phyloP scores from a whole-genome alignment of 2,888 invertebrate species.

The Tridacna crocea region DNA sequence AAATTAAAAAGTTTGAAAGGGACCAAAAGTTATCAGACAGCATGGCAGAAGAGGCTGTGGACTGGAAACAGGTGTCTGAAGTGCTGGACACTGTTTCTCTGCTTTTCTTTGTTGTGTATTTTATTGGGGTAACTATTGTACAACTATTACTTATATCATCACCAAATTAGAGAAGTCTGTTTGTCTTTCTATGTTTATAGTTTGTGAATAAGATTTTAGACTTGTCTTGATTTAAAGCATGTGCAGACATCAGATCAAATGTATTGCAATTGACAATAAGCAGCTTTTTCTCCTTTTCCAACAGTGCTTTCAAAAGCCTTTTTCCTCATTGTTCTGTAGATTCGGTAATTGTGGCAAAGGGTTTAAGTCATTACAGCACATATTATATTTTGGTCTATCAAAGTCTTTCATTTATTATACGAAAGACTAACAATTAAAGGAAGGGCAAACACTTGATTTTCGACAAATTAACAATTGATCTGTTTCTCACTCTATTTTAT shows the following conservation, averaged over 20 bases:
- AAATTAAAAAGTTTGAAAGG: background rate
- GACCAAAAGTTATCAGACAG: background rate
- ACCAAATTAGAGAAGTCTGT: background rate
- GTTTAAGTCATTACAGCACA: background rate
- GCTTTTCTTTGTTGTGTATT: conserved; percentile 21
- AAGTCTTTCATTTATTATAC: too few species aligned
- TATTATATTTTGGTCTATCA: background rate
- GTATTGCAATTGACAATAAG: too few species aligned
- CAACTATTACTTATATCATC: conserved; percentile 21
- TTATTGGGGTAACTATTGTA: conserved; percentile 14
- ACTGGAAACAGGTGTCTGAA: conserved; percentile 26
- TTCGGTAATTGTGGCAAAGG: too few species aligned
- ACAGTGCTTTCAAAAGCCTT: background rate
- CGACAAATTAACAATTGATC: too few species aligned
- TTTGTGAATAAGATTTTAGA: too few species aligned
- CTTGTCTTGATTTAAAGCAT: too few species aligned
- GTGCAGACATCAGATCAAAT: too few species aligned
- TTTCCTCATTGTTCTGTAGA: background rate
- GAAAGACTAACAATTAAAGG: too few species aligned
- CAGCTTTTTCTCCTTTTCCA: too few species aligned
- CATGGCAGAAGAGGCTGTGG: background rate
- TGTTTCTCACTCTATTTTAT: too few species aligned
- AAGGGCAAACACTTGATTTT: too few species aligned
- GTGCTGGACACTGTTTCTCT: conserved; percentile 17
- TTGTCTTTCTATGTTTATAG: too few species aligned